A percentile compares a stretch with the other conserved stretches of the same genome.
phyloP scores from a whole-genome alignment of 2,888 invertebrate genomes.

The Nudaria mundana region DNA sequence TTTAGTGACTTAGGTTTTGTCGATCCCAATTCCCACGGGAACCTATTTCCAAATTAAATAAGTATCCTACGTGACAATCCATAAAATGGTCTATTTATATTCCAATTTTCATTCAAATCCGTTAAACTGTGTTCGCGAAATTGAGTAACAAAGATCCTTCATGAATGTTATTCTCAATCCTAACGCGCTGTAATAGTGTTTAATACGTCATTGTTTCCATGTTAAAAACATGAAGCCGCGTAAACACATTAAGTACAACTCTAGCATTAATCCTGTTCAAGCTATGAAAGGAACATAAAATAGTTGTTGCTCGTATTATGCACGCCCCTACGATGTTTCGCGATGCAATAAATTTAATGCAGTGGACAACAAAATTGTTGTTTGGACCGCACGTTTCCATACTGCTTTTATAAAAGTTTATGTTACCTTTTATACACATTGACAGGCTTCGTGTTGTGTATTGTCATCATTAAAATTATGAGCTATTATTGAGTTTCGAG shows the following conservation, averaged over 20 bases:
- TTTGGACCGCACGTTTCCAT: conserved; percentile 68
- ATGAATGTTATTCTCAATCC: no score
- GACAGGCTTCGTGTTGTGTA: conserved; percentile 49
- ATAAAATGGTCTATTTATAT: no score
- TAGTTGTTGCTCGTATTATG: conserved; percentile 70
- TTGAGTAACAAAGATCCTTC: no score
- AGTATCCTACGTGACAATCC: no score
- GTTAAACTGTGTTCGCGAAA: no score
- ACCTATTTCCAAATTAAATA: no score
- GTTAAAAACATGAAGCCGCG: conserved; percentile 22
- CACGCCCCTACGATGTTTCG: conserved; percentile 77
- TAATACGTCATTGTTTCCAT: conserved; percentile 8
- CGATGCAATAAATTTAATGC: conserved; percentile 72
- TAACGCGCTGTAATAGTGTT: no score
- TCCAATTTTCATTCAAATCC: no score
- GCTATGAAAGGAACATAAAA: conserved; percentile 68
- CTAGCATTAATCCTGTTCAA: conserved; percentile 47
- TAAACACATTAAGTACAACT: conserved; percentile 49
- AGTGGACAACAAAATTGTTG: conserved; percentile 78
- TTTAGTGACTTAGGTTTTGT: no score
- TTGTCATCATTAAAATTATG: conserved; percentile 46
- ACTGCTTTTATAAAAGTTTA: conserved; percentile 50
- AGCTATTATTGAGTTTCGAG: conserved; percentile 35
- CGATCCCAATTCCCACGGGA: no score
- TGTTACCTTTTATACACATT: conserved; percentile 56